Conservation (phyloP, 2,797 vertebrate genomes). For the Ambastaia sidthimunki region DNA sequence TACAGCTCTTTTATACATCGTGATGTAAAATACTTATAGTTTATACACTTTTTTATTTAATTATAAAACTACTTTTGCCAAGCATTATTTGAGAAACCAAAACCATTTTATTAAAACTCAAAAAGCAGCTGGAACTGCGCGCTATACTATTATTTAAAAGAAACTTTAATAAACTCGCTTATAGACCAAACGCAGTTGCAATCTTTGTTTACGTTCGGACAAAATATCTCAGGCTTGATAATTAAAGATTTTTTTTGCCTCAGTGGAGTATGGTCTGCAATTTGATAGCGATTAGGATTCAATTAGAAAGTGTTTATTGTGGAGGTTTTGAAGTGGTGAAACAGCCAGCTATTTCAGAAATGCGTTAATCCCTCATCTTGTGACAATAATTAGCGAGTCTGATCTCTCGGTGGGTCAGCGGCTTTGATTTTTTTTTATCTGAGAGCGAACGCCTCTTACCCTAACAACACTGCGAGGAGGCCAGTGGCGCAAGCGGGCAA, state of each 20-base stretch:
- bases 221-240: slow-evolving; percentile 71
- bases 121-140: not conserved
- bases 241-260: slow-evolving; percentile 91
- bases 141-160: slow-evolving; percentile 37
- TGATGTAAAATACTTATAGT: no score
- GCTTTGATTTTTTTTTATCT: slow-evolving; percentile 83
- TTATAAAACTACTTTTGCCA: not conserved
- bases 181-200: slow-evolving; percentile 52
- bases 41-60: not conserved
- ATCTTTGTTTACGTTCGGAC: slow-evolving; percentile 62
- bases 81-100: not conserved
- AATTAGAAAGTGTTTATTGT: slow-evolving; percentile 99
- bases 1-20: no score
- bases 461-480: slow-evolving; percentile 63
- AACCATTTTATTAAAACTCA: slow-evolving; percentile 35
- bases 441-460: slow-evolving; percentile 68
- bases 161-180: slow-evolving; percentile 20
- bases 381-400: slow-evolving; percentile 96
- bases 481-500: slow-evolving; percentile 16
- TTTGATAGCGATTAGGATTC: slow-evolving; percentile 98
- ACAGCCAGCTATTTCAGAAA: slow-evolving; percentile 99
- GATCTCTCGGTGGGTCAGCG: slow-evolving; percentile 82
- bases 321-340: slow-evolving; percentile 86
- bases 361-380: slow-evolving; percentile 98
- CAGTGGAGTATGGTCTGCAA: slow-evolving; percentile 86